Percentiles rank a stretch among this genome's conserved stretches.
Conservation (phyloP, 35 echinoderm and acorn worm genomes). For the Apostichopus parvimensis region DNA sequence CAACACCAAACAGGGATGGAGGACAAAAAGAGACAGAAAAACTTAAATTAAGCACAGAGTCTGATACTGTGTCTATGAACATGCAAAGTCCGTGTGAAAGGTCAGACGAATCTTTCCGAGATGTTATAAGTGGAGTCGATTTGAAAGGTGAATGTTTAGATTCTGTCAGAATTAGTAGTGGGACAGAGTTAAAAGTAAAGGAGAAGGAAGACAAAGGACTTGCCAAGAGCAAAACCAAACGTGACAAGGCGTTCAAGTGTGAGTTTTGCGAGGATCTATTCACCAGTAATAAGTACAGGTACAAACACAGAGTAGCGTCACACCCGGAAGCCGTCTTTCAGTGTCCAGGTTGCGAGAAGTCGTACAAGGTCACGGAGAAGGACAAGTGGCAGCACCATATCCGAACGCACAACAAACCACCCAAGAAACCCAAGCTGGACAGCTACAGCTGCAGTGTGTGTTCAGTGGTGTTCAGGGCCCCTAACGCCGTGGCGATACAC, state of each 20-base stretch:
- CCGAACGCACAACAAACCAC: slow-evolving; percentile 37
- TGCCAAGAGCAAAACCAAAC: neutral
- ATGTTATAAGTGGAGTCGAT: too few relatives aligned
- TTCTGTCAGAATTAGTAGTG: too few relatives aligned
- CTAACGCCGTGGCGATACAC: slow-evolving; percentile 37
- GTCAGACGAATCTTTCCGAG: too few relatives aligned
- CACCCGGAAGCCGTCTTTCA: slow-evolving; percentile 4
- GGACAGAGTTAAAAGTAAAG: too few relatives aligned
- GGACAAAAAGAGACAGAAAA: neutral
- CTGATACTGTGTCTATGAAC: too few relatives aligned
- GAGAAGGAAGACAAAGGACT: neutral
- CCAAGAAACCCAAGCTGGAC: neutral
- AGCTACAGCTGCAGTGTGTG: slow-evolving; percentile 2
- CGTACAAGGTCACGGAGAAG: slow-evolving; percentile 29
- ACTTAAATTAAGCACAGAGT: too few relatives aligned
- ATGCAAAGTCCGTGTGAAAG: too few relatives aligned
- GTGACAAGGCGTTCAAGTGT: slow-evolving; percentile 19
- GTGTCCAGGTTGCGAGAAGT: slow-evolving; percentile 23
- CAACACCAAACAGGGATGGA: neutral
- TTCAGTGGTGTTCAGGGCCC: slow-evolving; percentile 17
- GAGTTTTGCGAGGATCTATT: slow-evolving; percentile 45
- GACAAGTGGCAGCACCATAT: slow-evolving; percentile 50
- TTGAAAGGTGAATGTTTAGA: too few relatives aligned
- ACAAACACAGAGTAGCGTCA: slow-evolving; percentile 15
- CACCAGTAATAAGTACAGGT: slow-evolving; percentile 53